Evolutionary conservation across 2,888 invertebrate species (phyloP).

Genomic region (Boloria euphrosyne): DNA sequence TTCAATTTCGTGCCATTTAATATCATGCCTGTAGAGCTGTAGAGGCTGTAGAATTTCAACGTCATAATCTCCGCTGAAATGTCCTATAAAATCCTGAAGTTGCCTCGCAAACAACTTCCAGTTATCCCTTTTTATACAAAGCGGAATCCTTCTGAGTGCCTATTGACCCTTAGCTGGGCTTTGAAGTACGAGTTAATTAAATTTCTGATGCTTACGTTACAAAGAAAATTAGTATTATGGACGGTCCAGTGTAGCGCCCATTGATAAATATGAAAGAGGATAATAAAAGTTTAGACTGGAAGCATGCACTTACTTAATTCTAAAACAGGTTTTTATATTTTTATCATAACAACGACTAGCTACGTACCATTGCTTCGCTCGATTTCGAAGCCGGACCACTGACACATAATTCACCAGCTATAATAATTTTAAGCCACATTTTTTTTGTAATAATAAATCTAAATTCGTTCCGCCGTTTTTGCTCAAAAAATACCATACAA

Average conservation of each 20-base stretch:
- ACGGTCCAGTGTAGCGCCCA: conserved; percentile 7
- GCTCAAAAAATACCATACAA: too few relatives aligned
- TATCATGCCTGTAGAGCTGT: conserved; percentile 16
- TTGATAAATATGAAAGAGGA: conserved; percentile 9
- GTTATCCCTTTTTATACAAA: conserved; percentile 61
- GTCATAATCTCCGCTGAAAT: conserved; percentile 30
- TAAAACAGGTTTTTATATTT: background rate
- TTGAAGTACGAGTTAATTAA: conserved; percentile 75
- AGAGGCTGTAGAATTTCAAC: conserved; percentile 17
- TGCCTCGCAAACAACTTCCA: conserved; percentile 30
- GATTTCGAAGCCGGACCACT: too few relatives aligned
- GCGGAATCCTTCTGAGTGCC: conserved; percentile 55
- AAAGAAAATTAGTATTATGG: conserved; percentile 49
- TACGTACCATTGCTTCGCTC: too few relatives aligned
- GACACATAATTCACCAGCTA: too few relatives aligned
- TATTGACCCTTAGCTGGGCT: conserved; percentile 66
- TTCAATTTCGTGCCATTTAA: conserved; percentile 15
- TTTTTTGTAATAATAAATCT: too few relatives aligned
- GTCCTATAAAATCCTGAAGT: conserved; percentile 33
- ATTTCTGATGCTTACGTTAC: conserved; percentile 71
- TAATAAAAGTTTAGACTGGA: background rate
- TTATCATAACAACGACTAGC: too few relatives aligned
- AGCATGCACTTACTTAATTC: background rate
- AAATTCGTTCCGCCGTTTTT: too few relatives aligned
- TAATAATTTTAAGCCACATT: too few relatives aligned